Conservation (phyloP, 2,888 invertebrate species). For the Sussaba pulchella region DNA sequence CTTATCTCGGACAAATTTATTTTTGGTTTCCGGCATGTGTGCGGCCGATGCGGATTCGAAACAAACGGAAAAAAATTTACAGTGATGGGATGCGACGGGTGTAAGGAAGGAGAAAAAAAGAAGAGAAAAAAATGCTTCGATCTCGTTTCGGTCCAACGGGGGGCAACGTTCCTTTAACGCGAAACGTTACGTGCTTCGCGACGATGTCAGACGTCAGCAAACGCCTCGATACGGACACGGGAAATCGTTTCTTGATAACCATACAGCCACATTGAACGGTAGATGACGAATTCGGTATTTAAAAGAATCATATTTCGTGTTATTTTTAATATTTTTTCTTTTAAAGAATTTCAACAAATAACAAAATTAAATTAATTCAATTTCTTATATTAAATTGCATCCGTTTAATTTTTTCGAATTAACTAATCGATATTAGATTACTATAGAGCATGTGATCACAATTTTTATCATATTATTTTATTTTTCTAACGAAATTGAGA, state of each 20-base stretch:
- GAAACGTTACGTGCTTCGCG: slow-evolving; percentile 37
- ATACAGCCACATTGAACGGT: background rate
- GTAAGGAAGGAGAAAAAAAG: background rate
- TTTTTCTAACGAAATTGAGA: too few species aligned
- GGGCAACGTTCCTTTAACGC: slow-evolving; percentile 48
- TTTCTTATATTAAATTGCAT: too few species aligned
- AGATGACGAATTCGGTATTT: too few species aligned
- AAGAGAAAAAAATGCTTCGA: slow-evolving; percentile 13
- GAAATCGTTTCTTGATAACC: background rate
- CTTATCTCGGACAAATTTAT: slow-evolving; percentile 38
- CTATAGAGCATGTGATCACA: too few species aligned
- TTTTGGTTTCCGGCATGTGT: slow-evolving; percentile 34
- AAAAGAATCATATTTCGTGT: too few species aligned
- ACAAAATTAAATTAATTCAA: too few species aligned
- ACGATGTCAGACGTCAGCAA: slow-evolving; percentile 7
- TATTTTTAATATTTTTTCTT: too few species aligned
- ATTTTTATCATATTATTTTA: too few species aligned
- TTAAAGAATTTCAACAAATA: too few species aligned
- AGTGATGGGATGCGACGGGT: slow-evolving; percentile 55
- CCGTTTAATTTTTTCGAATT: too few species aligned
- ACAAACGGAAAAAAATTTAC: slow-evolving; percentile 22
- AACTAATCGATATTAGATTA: too few species aligned
- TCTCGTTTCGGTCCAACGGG: slow-evolving; percentile 33
- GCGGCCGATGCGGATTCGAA: slow-evolving; percentile 22
- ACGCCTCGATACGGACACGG: background rate